Base-by-base conservation (phyloP, 2,113 vertebrate species). In the Etia nguti region DNA sequence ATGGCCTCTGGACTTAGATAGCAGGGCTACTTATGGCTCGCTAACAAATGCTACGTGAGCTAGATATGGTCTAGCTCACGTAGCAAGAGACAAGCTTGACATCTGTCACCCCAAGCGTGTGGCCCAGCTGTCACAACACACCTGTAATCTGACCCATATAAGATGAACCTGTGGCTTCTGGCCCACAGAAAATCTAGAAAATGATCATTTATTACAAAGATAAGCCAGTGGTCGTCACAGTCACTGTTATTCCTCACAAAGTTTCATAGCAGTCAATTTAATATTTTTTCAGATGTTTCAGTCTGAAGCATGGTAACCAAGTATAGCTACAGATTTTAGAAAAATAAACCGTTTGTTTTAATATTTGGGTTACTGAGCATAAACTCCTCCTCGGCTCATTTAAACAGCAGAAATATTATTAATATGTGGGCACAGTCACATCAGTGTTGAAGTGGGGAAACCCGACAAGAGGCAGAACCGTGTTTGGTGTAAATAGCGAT, bases 91-190 rank as follows among this genome's bases (percentile, higher is more conserved):
- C 43, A 50, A 12, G 70, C 70, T 50, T 77, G 26, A 77, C 16
- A 52, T 77, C 43, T 13, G 26, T 77, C 16, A 0, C 0, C 0
- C 70, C 26, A 50, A 13, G 46, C 43, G 0, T 50, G 26, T 31
- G 46, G 16, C 0, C 70, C 70, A 77, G 70, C 46, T 77, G 70
- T 77, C 10, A 50, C 26, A 77, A 77, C 73, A 52, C 46, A 52
- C 46, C 46, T 31, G 26, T 50, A 52, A 77, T 77, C 46, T 77
- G 73, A 31, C 16, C 4, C 26, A 8, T 77, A 50, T 31, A 20
- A 2, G 46, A 77, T 3, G 26, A 50, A 50, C 0, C 15, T 20
- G 0, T 18, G 2, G 26, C 70, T 50, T 62, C 31, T 36, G 43
- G 1, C 15, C 70, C 70, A 50, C 16, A 4, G 70, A 50, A 75